A percentile compares a stretch with the other conserved stretches of the same genome.
phyloP scores from a whole-genome alignment of 1,140 invertebrate species.

The Heliconius eleuchia region DNA sequence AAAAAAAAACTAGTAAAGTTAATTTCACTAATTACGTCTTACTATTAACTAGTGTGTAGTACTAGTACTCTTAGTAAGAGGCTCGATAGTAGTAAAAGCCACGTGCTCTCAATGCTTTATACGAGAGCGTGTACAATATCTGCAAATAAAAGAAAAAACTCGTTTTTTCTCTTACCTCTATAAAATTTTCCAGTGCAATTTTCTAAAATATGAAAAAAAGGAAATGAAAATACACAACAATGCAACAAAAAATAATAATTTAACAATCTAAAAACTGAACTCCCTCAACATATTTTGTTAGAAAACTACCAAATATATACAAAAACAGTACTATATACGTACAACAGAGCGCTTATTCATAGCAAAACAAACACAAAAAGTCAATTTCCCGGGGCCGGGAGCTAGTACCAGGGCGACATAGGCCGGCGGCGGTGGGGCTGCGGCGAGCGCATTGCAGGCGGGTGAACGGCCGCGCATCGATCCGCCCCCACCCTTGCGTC shows the following conservation, averaged over 20 bases:
- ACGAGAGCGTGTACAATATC: neutral
- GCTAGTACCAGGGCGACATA: slow-evolving; percentile 65
- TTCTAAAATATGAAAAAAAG: neutral
- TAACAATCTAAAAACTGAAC: neutral
- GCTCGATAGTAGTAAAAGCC: neutral
- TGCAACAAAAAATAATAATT: neutral
- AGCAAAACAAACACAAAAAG: slow-evolving; percentile 33
- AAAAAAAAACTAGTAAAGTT: neutral
- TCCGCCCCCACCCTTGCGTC: slow-evolving; percentile 55
- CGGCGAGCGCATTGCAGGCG: slow-evolving; percentile 73
- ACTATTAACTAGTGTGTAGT: neutral
- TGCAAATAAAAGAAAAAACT: neutral
- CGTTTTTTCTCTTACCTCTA: neutral
- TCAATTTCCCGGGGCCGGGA: slow-evolving; percentile 46
- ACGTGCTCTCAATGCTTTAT: slow-evolving; percentile 4
- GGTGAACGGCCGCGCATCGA: slow-evolving; percentile 77
- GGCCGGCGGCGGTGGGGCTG: slow-evolving; percentile 49
- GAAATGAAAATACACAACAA: neutral
- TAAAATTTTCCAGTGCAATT: neutral
- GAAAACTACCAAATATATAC: neutral
- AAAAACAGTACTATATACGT: neutral
- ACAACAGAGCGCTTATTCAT: neutral
- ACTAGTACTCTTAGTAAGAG: neutral
- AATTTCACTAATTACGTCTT: neutral
- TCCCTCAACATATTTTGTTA: neutral